Conservation (phyloP, 2,888 invertebrate species). For the Aporophyla lueneburgensis region DNA sequence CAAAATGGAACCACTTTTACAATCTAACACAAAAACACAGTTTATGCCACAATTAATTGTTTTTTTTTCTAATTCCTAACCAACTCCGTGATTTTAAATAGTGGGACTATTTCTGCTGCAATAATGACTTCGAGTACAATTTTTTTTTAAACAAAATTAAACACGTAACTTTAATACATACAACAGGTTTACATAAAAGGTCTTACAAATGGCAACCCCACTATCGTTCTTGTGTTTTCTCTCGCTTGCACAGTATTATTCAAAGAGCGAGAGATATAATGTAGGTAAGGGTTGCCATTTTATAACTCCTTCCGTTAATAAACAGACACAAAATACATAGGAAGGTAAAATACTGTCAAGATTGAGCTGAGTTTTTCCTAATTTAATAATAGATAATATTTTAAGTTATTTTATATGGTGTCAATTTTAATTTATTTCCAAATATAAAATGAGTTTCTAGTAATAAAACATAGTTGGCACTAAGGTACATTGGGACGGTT, state of each 20-base stretch:
- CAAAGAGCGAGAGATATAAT: slow-evolving; percentile 19
- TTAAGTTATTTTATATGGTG: slow-evolving; percentile 4
- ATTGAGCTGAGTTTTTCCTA: slow-evolving; percentile 54
- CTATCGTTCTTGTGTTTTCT: neutral
- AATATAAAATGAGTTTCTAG: slow-evolving; percentile 16
- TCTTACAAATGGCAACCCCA: slow-evolving; percentile 16
- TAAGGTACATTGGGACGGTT: slow-evolving; percentile 66
- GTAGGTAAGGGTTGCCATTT: slow-evolving; percentile 1
- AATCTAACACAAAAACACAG: neutral
- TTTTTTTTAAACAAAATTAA: slow-evolving; percentile 14
- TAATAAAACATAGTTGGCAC: slow-evolving; percentile 72
- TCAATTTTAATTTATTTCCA: neutral
- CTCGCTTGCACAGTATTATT: neutral
- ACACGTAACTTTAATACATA: slow-evolving; percentile 10
- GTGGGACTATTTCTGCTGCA: neutral
- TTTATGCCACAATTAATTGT: neutral
- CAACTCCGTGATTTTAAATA: neutral
- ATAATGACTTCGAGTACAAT: neutral
- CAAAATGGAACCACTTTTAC: neutral
- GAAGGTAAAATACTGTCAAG: slow-evolving; percentile 50
- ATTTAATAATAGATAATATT: slow-evolving; percentile 5
- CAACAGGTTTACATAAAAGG: neutral
- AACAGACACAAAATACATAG: neutral
- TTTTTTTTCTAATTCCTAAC: neutral
- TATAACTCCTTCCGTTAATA: neutral